Conservation (phyloP, 1,140 invertebrate genomes). For the Protaetia brevitarsis region DNA sequence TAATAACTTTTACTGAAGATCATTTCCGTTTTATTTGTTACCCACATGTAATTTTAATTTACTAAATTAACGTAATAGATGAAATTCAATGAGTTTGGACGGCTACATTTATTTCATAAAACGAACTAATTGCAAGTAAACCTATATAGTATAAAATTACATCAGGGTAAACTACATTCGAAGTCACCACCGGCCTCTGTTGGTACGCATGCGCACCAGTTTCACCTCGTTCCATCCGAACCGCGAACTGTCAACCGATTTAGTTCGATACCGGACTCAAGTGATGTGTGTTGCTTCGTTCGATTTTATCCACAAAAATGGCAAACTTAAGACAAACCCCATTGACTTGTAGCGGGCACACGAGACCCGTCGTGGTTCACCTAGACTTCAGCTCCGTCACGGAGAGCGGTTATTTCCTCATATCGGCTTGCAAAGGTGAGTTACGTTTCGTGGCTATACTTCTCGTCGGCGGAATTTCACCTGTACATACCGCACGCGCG, state of each 20-base stretch:
- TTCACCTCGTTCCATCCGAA: not conserved
- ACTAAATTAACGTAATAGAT: too few relatives aligned
- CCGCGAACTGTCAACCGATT: not conserved
- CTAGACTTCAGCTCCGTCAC: slow-evolving; percentile 92
- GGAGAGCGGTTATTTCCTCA: slow-evolving; percentile 89
- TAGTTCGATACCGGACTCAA: slow-evolving; percentile 32
- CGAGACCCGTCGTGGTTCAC: slow-evolving; percentile 93
- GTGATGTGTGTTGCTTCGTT: slow-evolving; percentile 27
- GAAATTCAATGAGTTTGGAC: too few relatives aligned
- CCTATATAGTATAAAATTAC: too few relatives aligned
- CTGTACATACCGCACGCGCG: too few relatives aligned
- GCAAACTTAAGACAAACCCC: slow-evolving; percentile 83
- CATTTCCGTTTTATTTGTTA: too few relatives aligned
- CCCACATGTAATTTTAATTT: too few relatives aligned
- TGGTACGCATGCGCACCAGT: not conserved
- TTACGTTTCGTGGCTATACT: not conserved
- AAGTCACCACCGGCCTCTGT: not conserved
- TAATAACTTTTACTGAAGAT: too few relatives aligned
- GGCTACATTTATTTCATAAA: too few relatives aligned
- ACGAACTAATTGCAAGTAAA: too few relatives aligned
- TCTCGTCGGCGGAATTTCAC: too few relatives aligned
- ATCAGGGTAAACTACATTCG: slow-evolving; percentile 5
- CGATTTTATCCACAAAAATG: slow-evolving; percentile 51
- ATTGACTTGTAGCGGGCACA: slow-evolving; percentile 95
- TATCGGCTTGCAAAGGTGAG: slow-evolving; percentile 96